Conservation (phyloP, 2,797 vertebrate genomes). For the Centroberyx gerrardi region DNA sequence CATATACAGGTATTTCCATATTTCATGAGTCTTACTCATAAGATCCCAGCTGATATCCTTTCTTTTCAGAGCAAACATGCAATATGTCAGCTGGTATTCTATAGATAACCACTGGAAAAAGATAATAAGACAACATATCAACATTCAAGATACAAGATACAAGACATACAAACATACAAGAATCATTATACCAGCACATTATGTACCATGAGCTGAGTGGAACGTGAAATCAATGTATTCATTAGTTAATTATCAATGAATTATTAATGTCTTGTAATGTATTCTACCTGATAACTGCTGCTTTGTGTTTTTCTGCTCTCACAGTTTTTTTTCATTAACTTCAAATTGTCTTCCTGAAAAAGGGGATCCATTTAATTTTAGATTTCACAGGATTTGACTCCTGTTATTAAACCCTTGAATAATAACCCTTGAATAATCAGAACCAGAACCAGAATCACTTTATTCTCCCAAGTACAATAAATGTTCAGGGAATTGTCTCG, state of each 20-base stretch:
- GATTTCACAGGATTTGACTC: conserved; percentile 64
- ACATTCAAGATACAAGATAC: too few species aligned
- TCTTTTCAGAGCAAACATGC: too few species aligned
- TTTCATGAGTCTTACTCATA: too few species aligned
- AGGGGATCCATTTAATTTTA: conserved; percentile 73
- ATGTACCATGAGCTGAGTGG: conserved; percentile 20
- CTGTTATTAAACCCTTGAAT: conserved; percentile 72
- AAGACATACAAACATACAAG: too few species aligned
- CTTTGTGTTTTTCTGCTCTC: conserved; percentile 42
- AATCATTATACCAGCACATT: too few species aligned
- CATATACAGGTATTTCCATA: too few species aligned
- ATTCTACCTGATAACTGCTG: conserved; percentile 60
- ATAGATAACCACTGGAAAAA: too few species aligned
- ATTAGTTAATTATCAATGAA: conserved; percentile 33
- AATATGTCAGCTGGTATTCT: too few species aligned
- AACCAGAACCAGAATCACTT: conserved; percentile 46
- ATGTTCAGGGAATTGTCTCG: conserved; percentile 16
- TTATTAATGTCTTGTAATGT: conserved; percentile 62
- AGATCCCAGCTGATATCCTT: too few species aligned
- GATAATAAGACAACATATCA: too few species aligned
- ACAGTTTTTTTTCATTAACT: conserved; percentile 69
- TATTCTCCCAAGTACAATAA: neutral
- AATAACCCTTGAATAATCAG: conserved; percentile 58
- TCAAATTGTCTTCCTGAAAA: conserved; percentile 76
- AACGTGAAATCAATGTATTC: too few species aligned